Evolutionary conservation across 64 coral and sea anemone species (phyloP).

Genomic region (Montipora sp.): DNA sequence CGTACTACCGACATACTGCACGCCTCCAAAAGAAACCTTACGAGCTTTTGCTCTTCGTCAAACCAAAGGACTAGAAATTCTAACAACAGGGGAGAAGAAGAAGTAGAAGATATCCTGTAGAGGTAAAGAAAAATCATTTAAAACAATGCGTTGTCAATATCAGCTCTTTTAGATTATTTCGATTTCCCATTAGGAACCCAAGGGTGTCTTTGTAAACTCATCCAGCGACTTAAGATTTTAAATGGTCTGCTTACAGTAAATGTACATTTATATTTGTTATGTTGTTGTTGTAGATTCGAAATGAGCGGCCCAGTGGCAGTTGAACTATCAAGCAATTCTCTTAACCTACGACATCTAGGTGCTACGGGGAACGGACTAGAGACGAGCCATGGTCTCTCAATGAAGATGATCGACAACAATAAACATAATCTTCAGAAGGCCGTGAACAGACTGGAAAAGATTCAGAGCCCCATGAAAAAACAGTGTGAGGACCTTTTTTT

Average conservation of each 20-base stretch:
- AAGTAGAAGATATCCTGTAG: too few species aligned
- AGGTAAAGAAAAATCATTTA: too few species aligned
- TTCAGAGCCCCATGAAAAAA: constrained; percentile 63
- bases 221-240: too few species aligned
- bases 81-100: too few species aligned
- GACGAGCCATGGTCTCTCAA: constrained; percentile 75
- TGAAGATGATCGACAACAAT: constrained; percentile 83
- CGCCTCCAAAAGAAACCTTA: too few species aligned
- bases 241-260: too few species aligned
- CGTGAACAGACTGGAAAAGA: constrained; percentile 76
- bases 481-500: constrained; percentile 82
- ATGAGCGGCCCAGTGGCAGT: constrained; percentile 44
- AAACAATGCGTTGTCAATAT: too few species aligned
- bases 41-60: too few species aligned
- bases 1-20: too few species aligned
- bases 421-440: constrained; percentile 74
- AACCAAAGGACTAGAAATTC: too few species aligned
- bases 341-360: constrained; percentile 42
- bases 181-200: too few species aligned
- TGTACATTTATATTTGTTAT: background rate
- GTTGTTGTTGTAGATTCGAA: background rate
- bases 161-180: too few species aligned
- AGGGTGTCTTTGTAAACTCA: background rate
- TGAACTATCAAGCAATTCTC: constrained; percentile 65
- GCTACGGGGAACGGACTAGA: constrained; percentile 75